phyloP scores from a whole-genome alignment of 2,797 vertebrate genomes.

The Anas georgica region DNA sequence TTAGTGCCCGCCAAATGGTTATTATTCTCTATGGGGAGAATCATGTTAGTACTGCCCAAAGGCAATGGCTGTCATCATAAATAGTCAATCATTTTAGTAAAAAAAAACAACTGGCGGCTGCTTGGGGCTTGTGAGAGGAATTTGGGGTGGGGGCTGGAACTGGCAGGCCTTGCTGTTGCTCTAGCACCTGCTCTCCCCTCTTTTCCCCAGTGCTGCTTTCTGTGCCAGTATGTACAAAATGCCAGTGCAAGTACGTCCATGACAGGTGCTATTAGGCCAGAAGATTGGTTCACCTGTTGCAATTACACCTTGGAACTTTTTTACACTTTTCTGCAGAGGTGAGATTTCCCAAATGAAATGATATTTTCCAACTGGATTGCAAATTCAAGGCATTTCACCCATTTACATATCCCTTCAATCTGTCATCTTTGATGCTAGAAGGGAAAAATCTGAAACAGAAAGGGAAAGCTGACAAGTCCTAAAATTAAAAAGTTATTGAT shows the following conservation, averaged over 20 bases:
- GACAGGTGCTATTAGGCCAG: neutral
- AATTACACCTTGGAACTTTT: slow-evolving; percentile 9
- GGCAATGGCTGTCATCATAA: neutral
- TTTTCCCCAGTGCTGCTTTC: neutral
- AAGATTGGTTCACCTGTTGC: slow-evolving; percentile 29
- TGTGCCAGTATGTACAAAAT: neutral
- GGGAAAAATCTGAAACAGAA: slow-evolving; percentile 2
- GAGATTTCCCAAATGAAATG: slow-evolving; percentile 43
- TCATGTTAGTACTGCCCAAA: neutral
- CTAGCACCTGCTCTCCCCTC: neutral
- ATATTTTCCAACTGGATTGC: slow-evolving; percentile 16
- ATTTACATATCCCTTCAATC: slow-evolving; percentile 31
- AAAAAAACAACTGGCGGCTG: neutral
- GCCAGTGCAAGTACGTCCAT: neutral
- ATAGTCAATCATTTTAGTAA: neutral
- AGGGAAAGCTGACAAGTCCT: slow-evolving; percentile 58
- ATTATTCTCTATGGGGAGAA: neutral
- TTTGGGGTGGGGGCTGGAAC: neutral
- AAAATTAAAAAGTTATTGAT: slow-evolving; percentile 66
- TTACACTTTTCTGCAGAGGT: neutral
- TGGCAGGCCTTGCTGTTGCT: neutral
- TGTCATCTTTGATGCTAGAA: slow-evolving; percentile 41
- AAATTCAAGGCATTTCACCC: slow-evolving; percentile 30
- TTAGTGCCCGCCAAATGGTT: neutral
- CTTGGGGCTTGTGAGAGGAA: neutral